These are phyloP conservation scores for Ptyas mucosa DNA, from an alignment of 2,113 vertebrate species.

Conservation along the genomic window DNA sequence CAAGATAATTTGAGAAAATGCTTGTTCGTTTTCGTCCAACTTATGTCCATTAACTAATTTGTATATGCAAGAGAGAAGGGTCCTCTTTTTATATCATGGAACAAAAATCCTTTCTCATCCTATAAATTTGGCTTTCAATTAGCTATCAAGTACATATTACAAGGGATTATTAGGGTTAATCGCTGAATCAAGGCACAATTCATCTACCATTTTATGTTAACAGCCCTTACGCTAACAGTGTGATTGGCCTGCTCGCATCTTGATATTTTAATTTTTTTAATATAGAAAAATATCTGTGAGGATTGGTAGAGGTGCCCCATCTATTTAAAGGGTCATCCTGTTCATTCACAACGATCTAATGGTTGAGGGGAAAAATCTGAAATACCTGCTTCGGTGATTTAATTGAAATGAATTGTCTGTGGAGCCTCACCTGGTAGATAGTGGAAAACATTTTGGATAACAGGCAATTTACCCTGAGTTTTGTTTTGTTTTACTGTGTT, in stretches of 20 bases:
- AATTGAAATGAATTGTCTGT: not conserved
- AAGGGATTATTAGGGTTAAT: not conserved
- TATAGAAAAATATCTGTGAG: not conserved
- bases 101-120: not conserved
- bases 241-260: not conserved
- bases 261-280: not conserved
- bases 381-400: not conserved
- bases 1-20: not conserved
- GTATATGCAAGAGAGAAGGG: not conserved
- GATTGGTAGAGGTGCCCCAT: not conserved
- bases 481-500: not conserved
- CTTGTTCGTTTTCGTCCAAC: not conserved
- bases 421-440: not conserved
- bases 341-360: not conserved
- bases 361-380: not conserved
- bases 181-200: conserved; percentile 13
- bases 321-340: not conserved
- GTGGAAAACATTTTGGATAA: not conserved
- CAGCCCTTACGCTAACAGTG: not conserved
- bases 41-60: not conserved
- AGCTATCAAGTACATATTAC: conserved; percentile 4
- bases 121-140: not conserved
- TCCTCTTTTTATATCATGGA: not conserved
- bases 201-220: not conserved
- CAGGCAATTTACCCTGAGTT: fast-evolving